Evolutionary conservation across 2,113 vertebrate genomes (phyloP).

Genomic region (Campylomormyrus numenius): DNA sequence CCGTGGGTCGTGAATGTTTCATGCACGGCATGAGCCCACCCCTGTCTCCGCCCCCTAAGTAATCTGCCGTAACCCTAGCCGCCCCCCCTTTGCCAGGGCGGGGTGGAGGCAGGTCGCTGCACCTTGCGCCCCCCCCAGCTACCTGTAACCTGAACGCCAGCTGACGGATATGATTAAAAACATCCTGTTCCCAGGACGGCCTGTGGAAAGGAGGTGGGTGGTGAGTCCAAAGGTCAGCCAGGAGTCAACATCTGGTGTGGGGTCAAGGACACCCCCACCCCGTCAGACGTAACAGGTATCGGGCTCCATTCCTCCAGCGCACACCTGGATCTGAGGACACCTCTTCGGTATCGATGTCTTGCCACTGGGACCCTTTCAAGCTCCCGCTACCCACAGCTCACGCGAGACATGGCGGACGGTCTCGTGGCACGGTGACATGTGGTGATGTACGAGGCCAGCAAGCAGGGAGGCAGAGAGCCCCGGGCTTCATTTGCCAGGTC

Average conservation of each 20-base stretch:
- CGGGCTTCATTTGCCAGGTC: neutral
- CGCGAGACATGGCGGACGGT: neutral
- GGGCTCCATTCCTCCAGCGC: neutral
- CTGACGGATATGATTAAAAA: conserved; percentile 38
- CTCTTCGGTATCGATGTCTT: neutral
- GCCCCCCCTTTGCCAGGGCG: neutral
- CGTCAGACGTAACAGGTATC: neutral
- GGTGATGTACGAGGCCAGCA: neutral
- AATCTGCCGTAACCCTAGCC: neutral
- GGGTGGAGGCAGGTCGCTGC: neutral
- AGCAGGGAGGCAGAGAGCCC: neutral
- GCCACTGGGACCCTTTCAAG: neutral
- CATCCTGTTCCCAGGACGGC: conserved; percentile 23
- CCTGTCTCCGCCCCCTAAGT: neutral
- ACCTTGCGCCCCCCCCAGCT: neutral
- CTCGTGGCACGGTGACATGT: neutral
- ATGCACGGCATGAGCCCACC: neutral
- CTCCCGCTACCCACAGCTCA: neutral
- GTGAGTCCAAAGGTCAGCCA: conserved; percentile 35
- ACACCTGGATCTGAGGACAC: neutral
- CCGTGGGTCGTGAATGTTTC: neutral
- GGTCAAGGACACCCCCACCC: neutral
- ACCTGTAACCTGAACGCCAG: conserved; percentile 27
- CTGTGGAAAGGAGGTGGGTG: neutral
- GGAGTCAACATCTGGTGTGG: conserved; percentile 16